A percentile compares a stretch with the other conserved stretches of the same genome.
These are phyloP conservation scores for Neotoma lepida DNA, from an alignment of 2,113 vertebrate species.

Conservation along the genomic window DNA sequence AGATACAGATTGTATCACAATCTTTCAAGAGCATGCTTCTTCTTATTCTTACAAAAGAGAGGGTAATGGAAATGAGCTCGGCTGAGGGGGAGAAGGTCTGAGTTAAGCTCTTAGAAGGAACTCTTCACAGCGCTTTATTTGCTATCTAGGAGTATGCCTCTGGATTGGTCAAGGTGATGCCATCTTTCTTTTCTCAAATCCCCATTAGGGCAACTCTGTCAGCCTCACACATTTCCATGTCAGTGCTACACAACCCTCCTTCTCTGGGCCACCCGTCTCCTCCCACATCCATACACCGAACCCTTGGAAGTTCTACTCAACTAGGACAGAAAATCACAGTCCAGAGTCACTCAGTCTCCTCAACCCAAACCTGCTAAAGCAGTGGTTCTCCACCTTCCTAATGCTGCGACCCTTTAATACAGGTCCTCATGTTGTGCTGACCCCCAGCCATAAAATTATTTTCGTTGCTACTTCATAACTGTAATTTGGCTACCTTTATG, in stretches of 20 bases:
- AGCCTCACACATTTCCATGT: background rate
- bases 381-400: background rate
- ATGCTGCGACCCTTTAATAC: background rate
- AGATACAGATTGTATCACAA: constrained; percentile 39
- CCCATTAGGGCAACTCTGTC: background rate
- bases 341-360: background rate
- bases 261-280: background rate
- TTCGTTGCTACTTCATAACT: background rate
- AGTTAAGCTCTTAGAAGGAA: background rate
- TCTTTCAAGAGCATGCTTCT: constrained; percentile 10
- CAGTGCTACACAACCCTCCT: background rate
- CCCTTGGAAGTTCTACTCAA: constrained; percentile 19
- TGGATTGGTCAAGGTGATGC: background rate
- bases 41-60: constrained; percentile 35
- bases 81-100: background rate
- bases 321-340: background rate
- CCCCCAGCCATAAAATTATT: background rate
- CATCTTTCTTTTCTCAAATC: background rate
- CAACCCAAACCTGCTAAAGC: background rate
- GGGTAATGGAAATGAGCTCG: background rate
- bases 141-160: background rate
- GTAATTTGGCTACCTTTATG: background rate
- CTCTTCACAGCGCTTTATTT: background rate
- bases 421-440: background rate
- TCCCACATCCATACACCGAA: background rate